Evolutionary conservation across 2,113 vertebrate species (phyloP).

Genomic region (Cryptoleucopteryx plumbea): DNA sequence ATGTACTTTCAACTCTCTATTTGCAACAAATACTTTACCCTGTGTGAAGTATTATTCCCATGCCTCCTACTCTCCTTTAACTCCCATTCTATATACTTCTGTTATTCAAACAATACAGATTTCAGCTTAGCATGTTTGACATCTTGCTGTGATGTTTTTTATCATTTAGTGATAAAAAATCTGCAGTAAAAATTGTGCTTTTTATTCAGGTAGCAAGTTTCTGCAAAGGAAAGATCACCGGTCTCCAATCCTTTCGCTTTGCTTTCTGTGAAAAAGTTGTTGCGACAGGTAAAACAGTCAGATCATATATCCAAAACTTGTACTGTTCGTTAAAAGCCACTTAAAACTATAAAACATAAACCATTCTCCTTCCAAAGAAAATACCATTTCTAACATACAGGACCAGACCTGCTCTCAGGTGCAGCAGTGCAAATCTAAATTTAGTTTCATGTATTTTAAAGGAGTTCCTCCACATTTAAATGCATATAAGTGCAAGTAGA

Average conservation of each 20-base stretch:
- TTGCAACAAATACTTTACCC: not conserved
- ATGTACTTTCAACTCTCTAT: not conserved
- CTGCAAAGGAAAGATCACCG: not conserved
- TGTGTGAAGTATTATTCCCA: not conserved
- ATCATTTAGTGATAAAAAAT: not conserved
- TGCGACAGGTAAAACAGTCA: not conserved
- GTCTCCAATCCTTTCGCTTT: not conserved
- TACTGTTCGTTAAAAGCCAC: conserved; percentile 29
- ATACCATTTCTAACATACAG: conserved; percentile 37
- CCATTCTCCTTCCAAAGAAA: conserved; percentile 37
- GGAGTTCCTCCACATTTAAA: conserved; percentile 30
- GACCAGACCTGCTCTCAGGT: conserved; percentile 49
- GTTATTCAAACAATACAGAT: not conserved
- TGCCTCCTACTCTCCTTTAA: not conserved
- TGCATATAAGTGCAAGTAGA: conserved; percentile 2
- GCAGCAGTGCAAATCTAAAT: conserved; percentile 57
- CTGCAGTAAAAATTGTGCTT: not conserved
- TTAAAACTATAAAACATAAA: conserved; percentile 39
- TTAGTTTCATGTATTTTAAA: conserved; percentile 53
- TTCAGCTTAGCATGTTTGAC: not conserved
- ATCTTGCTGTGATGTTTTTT: not conserved
- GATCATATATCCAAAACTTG: conserved; percentile 35
- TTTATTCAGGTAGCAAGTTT: not conserved
- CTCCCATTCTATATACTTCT: not conserved
- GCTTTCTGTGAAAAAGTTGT: conserved; percentile 3